phyloP scores from a whole-genome alignment of 1,140 invertebrate species.

The Pseudomyrmex flavicornis region DNA sequence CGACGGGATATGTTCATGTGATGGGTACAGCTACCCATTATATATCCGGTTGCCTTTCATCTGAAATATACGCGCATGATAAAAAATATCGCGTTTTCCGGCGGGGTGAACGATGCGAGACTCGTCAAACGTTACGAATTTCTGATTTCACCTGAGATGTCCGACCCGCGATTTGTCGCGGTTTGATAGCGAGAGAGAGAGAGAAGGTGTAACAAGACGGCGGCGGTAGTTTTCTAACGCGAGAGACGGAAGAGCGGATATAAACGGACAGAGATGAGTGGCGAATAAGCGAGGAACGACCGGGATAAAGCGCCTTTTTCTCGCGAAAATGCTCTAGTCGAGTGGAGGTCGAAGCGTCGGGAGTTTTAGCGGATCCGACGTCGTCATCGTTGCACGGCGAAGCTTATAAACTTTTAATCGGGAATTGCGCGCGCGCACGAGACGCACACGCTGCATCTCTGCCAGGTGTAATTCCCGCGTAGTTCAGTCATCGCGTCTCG shows the following conservation, averaged over 20 bases:
- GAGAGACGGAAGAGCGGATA: not conserved
- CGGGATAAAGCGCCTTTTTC: slow-evolving; percentile 19
- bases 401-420: slow-evolving; percentile 54
- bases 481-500: slow-evolving; percentile 52
- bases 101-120: slow-evolving; percentile 5
- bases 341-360: slow-evolving; percentile 7
- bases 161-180: slow-evolving; percentile 37
- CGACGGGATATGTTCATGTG: slow-evolving; percentile 40
- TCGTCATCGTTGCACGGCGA: slow-evolving; percentile 32
- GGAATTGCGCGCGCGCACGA: slow-evolving; percentile 29
- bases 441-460: slow-evolving; percentile 33
- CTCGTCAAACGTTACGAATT: slow-evolving; percentile 43
- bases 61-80: not conserved
- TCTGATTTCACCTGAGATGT: slow-evolving; percentile 27
- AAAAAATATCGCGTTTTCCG: slow-evolving; percentile 39
- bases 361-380: slow-evolving; percentile 1
- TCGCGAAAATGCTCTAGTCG: slow-evolving; percentile 30
- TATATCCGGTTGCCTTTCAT: not conserved
- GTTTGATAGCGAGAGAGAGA: slow-evolving; percentile 15
- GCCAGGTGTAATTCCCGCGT: slow-evolving; percentile 65
- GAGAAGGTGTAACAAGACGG: not conserved
- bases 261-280: slow-evolving; percentile 33
- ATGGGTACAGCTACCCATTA: not conserved
- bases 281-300: slow-evolving; percentile 52
- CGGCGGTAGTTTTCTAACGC: not conserved